These are phyloP conservation scores for Onchidella celtica DNA, from an alignment of 2,888 invertebrate genomes.

Conservation along the genomic window DNA sequence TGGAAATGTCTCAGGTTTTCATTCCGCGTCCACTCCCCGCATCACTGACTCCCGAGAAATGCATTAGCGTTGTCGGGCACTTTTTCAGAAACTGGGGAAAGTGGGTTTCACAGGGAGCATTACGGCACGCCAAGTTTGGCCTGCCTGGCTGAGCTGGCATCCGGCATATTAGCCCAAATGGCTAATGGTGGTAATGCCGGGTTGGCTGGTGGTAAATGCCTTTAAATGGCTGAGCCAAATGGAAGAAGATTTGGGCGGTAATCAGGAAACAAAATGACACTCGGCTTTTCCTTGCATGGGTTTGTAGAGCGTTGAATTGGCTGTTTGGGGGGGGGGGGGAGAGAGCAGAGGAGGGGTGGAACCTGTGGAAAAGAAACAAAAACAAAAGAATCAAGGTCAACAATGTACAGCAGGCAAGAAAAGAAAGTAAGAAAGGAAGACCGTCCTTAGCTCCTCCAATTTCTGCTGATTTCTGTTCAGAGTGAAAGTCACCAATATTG, in stretches of 20 bases:
- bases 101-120: neutral
- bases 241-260: neutral
- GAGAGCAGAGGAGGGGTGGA: neutral
- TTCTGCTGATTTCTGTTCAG: no score
- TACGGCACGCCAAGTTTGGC: conserved; percentile 18
- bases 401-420: neutral
- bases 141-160: neutral
- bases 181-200: conserved; percentile 33
- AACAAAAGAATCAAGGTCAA: neutral
- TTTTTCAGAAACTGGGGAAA: conserved; percentile 5
- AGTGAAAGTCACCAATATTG: no score
- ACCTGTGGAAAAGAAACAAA: neutral
- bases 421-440: neutral
- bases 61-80: conserved; percentile 4
- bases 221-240: conserved; percentile 3
- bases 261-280: neutral
- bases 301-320: no score
- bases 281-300: neutral
- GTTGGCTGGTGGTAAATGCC: neutral
- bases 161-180: neutral
- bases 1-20: no score
- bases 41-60: conserved; percentile 2
- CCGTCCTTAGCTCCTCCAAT: no score
- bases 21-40: neutral
- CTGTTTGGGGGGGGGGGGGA: neutral